Evolutionary conservation across 2,888 invertebrate species (phyloP).

Genomic region (Vannuccia rotundouncinata): DNA sequence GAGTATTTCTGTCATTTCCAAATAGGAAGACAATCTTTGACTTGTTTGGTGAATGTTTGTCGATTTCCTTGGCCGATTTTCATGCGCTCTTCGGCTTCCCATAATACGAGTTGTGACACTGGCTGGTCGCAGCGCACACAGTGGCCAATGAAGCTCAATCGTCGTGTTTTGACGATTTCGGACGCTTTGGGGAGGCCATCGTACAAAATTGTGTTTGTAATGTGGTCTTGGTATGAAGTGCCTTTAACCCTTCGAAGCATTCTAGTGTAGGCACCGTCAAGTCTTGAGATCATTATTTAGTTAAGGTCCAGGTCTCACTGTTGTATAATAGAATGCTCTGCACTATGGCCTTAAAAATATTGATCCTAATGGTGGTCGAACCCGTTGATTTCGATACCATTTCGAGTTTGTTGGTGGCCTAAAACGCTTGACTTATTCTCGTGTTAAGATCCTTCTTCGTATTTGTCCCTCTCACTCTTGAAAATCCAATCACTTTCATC

Average conservation of each 20-base stretch:
- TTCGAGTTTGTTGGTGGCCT: not conserved
- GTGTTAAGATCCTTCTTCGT: conserved; percentile 17
- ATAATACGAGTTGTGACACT: not conserved
- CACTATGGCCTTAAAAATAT: conserved; percentile 12
- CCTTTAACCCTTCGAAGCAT: not conserved
- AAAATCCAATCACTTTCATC: no score
- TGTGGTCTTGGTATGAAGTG: not conserved
- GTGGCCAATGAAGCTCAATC: not conserved
- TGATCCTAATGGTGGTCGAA: not conserved
- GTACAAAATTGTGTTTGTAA: not conserved
- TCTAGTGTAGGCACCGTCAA: conserved; percentile 13
- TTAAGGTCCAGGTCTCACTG: conserved; percentile 10
- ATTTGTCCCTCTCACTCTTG: no score
- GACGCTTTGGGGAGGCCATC: not conserved
- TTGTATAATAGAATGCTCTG: not conserved
- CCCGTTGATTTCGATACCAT: not conserved
- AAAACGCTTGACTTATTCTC: not conserved
- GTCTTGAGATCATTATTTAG: not conserved
- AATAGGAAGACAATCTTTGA: not conserved
- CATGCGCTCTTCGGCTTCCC: conserved; percentile 6
- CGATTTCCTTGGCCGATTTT: not conserved
- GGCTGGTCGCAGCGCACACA: conserved; percentile 3
- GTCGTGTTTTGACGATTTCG: not conserved
- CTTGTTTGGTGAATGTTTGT: conserved; percentile 10
- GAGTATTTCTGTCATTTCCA: conserved; percentile 16